These are phyloP conservation scores for Leptosomus discolor DNA, from an alignment of 2,113 vertebrate genomes.

Conservation along the genomic window DNA sequence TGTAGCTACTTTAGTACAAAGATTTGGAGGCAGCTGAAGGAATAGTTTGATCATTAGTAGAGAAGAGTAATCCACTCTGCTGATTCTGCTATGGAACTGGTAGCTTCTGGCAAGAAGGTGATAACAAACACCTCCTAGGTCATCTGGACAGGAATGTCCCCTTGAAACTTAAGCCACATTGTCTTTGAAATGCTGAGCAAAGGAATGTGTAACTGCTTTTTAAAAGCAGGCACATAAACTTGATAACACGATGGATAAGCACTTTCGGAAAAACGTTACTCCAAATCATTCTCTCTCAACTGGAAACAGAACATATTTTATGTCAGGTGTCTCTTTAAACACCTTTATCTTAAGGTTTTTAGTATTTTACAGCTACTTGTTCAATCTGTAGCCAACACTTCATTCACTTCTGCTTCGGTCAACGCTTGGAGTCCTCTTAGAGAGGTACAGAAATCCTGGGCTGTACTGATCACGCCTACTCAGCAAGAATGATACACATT, in stretches of 20 bases:
- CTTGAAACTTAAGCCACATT: neutral
- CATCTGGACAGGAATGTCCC: neutral
- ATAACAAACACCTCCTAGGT: neutral
- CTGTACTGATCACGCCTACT: neutral
- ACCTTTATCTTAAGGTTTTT: neutral
- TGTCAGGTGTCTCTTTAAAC: neutral
- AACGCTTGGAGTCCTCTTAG: neutral
- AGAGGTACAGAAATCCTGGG: neutral
- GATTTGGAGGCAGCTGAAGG: neutral
- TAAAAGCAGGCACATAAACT: neutral
- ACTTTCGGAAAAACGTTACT: neutral
- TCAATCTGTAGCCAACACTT: neutral
- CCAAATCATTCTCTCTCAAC: neutral
- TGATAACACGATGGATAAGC: neutral
- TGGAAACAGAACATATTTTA: neutral
- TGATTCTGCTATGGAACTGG: neutral
- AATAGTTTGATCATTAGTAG: neutral
- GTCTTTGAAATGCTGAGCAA: neutral
- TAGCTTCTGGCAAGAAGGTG: neutral
- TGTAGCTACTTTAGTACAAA: neutral
- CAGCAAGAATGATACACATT: neutral
- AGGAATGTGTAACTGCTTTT: neutral
- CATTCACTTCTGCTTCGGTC: neutral
- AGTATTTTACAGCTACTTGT: neutral
- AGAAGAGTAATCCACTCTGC: neutral